Evolutionary conservation across 1,140 invertebrate genomes (phyloP), one percentile per base, ranked within the genome.

Genomic region (Sarcophaga peregrina): DNA sequence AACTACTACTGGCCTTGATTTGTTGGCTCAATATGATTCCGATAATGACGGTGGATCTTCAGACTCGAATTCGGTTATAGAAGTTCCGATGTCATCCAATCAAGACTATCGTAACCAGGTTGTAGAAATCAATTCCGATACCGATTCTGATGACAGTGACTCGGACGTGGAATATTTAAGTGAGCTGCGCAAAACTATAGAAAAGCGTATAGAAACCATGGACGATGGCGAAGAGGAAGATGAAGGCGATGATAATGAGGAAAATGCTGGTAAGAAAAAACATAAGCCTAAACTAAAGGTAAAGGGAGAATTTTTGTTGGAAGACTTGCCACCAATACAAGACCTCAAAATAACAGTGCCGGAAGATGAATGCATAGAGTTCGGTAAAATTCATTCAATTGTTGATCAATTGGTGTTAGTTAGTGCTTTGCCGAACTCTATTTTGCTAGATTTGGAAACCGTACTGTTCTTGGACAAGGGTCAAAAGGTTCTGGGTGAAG

Each of bases 321-420:
- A 95, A 87, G 94, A 97, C 86, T 91, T 97, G 72, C 96, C 96
- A 3, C 95, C 95, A 0, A 95, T 97, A 84, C 94, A 97, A 90
- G 95, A 97, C 87, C 91, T 97, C 58, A 92, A 94, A 84, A 96
- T 98, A 82, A 94, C 93, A 82, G 93, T 97, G 10, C 93, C 94
- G 7, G 93, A 95, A 87, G 93, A 95, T 84, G 92, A 96, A 82
- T 95, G 95, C 86, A 91, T 94, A 82, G 93, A 94, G 84, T 92
- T 97, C 83, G 97, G 97, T 74, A 92, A 93, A 68, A 92, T 98
- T 85, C 91, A 91, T 73, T 93, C 92, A 83, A 93, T 96, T 86
- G 94, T 96, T 76, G 94, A 95, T 89, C 92, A 93, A 89, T 91
- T 96, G 90, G 95, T 96, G 54, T 92, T 96, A 84, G 93, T 97